Conservation (phyloP, 2,113 vertebrate species). For the Lepisosteus oculatus region DNA sequence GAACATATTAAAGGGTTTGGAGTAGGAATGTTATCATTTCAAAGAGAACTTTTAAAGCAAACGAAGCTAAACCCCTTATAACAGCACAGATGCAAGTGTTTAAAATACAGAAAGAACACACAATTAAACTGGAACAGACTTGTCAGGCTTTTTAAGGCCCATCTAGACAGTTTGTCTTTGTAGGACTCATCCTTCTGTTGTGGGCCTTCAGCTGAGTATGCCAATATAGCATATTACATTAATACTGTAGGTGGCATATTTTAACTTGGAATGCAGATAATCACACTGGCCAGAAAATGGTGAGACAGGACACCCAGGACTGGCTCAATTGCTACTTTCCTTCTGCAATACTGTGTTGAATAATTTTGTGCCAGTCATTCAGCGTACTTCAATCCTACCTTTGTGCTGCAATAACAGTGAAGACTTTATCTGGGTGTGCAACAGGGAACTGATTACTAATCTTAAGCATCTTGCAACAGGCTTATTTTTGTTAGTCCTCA, state of each 20-base stretch:
- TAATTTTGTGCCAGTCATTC: slow-evolving; percentile 28
- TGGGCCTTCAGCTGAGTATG: neutral
- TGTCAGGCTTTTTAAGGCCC: neutral
- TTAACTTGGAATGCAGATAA: neutral
- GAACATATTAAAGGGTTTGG: slow-evolving; percentile 6
- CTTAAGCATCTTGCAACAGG: slow-evolving; percentile 6
- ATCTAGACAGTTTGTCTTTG: neutral
- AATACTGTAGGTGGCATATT: slow-evolving; percentile 2
- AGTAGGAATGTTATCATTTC: slow-evolving; percentile 22
- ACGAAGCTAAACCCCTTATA: slow-evolving; percentile 1
- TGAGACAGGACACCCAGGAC: slow-evolving; percentile 15
- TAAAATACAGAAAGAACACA: too few relatives aligned
- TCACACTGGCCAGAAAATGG: neutral
- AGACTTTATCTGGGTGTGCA: slow-evolving; percentile 19
- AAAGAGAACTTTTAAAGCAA: slow-evolving; percentile 22
- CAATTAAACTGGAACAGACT: neutral
- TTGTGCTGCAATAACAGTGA: slow-evolving; percentile 16
- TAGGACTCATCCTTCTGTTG: neutral
- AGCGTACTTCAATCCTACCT: slow-evolving; percentile 11
- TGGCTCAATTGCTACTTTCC: slow-evolving; percentile 8
- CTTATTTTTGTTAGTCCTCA: slow-evolving; percentile 9
- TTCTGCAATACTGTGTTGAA: slow-evolving; percentile 25
- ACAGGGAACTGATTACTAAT: slow-evolving; percentile 6
- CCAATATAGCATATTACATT: neutral
- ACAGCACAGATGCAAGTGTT: neutral